A percentile compares a stretch with the other conserved stretches of the same genome.
Conservation (phyloP, 2,797 vertebrate species). For the Labroides dimidiatus region DNA sequence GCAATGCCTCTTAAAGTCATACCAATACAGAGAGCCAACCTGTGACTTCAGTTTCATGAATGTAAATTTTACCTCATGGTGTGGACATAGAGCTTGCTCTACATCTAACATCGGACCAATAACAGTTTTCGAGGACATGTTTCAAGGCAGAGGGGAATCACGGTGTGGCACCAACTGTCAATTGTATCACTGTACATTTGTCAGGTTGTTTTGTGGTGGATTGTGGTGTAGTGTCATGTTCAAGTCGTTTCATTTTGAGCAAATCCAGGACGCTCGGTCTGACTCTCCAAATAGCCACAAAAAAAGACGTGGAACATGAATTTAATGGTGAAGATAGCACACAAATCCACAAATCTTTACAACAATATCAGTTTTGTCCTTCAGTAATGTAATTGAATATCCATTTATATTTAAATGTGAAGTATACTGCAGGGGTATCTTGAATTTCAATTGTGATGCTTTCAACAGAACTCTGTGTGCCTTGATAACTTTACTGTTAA, state of each 20-base stretch:
- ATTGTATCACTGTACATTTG: conserved; percentile 60
- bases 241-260: conserved; percentile 45
- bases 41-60: conserved; percentile 81
- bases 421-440: conserved; percentile 83
- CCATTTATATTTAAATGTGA: conserved; percentile 82
- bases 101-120: conserved; percentile 82
- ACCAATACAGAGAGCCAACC: conserved; percentile 78
- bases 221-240: conserved; percentile 50
- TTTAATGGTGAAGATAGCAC: conserved; percentile 68
- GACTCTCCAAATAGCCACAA: conserved; percentile 57
- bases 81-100: conserved; percentile 75
- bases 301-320: conserved; percentile 33
- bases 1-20: conserved; percentile 80
- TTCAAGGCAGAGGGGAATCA: conserved; percentile 46
- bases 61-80: conserved; percentile 84
- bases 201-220: conserved; percentile 56
- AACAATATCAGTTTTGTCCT: conserved; percentile 64
- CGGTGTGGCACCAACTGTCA: conserved; percentile 54
- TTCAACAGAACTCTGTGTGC: conserved; percentile 85
- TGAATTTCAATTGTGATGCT: conserved; percentile 79
- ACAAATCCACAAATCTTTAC: conserved; percentile 67
- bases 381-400: conserved; percentile 74
- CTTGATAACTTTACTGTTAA: conserved; percentile 80
- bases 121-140: conserved; percentile 66
- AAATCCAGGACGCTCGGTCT: conserved; percentile 55